Evolutionary conservation across 2,888 invertebrate species (phyloP), one percentile per base, ranked within the genome.

Genomic region (Cantharis lateralis): DNA sequence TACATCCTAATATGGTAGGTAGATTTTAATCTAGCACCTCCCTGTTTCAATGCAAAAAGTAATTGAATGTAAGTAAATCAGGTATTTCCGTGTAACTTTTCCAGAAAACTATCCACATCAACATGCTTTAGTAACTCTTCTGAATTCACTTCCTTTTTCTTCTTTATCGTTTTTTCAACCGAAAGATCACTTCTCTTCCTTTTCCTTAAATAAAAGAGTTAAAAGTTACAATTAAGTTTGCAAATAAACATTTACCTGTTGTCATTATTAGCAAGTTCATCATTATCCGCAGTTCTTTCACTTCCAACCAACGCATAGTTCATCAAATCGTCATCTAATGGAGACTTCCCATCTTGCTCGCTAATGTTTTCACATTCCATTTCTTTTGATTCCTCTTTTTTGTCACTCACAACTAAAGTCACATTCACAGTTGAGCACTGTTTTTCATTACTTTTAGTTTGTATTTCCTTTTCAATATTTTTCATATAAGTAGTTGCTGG

Each of bases 91-190:
- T 86, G 86, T 5, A 87, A 75, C 73, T 84, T 82, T 28, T 83
- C 83, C 16, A 87, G 79, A 80, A 87, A 86, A 28, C 79, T 79
- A 72, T 86, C 86, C 0, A 87, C 83, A 74, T 87, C 82, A 10
- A 86, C 78, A 15, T 78, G 79, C 73, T 83, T 81, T 13, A 87
- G 75, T 18, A 86, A 75, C 24, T 82, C 80, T 63, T 80, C 80
- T 26, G 80, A 72, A 70, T 80, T 81, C 18, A 79, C 80, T 75
- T 84, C 83, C 18, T 80, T 76, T 71, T 82, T 83, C 72, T 86
- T 85, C 48, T 81, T 82, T 13, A 76, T 24, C 10, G 77, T 77
- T n/a, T 76, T 73, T 24, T 77, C 70, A 10, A 81, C 81, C 69
- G 77, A 81, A 11, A 72, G 72, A 7, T 75, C 74, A 4, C 70